Percentiles rank a stretch among this genome's conserved stretches.
phyloP scores from a whole-genome alignment of 1,140 invertebrate genomes.

The Atta cephalotes region DNA sequence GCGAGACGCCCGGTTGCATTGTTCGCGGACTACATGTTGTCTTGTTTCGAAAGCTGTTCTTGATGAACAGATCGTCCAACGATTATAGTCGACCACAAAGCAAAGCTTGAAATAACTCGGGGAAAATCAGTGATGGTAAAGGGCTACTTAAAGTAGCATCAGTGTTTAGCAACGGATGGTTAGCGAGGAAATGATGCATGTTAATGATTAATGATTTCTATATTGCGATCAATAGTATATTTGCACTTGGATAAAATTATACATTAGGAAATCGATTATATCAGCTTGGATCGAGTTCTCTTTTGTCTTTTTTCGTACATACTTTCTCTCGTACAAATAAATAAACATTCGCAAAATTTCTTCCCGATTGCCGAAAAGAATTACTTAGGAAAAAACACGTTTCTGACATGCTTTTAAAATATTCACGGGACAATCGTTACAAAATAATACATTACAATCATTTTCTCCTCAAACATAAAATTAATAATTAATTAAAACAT shows the following conservation, averaged over 20 bases:
- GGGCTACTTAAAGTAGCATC: constrained; percentile 8
- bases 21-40: not conserved
- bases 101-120: constrained; percentile 26
- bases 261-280: not conserved
- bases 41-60: not conserved
- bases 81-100: not conserved
- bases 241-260: constrained; percentile 1
- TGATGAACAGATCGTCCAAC: not conserved
- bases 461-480: not conserved
- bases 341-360: constrained; percentile 3
- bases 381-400: not conserved
- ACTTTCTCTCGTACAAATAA: not conserved
- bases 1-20: constrained; percentile 1
- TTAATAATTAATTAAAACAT: constrained; percentile 10
- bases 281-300: not conserved
- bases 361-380: not conserved
- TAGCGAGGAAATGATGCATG: constrained; percentile 8
- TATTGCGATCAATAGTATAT: not conserved
- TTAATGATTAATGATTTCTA: constrained; percentile 31
- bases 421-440: not conserved
- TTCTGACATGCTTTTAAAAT: constrained; percentile 19
- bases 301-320: not conserved
- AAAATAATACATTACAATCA: not conserved
- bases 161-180: not conserved
- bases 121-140: constrained; percentile 13